Evolutionary conservation across 2,797 vertebrate species (phyloP), one percentile per base, ranked within the genome.

Genomic region (Nyctalus aviator): DNA sequence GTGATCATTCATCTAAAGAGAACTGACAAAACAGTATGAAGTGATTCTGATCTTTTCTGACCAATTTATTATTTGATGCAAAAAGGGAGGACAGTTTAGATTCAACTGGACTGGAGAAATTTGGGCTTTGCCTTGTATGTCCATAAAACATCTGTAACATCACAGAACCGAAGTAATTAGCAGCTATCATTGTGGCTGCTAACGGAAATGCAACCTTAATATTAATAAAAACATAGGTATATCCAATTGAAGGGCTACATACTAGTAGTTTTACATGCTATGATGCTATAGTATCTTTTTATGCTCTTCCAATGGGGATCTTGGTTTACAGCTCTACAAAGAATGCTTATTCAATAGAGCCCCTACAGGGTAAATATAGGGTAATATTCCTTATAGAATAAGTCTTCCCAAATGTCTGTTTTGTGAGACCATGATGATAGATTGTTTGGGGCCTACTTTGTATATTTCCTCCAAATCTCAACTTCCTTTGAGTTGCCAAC

Each of bases 341-440:
- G 59, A 95, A 20, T 59, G 1, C 1, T 85, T 41, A 71, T 85
- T 93, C 41, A 69, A 10, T 77, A 90, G 55, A 81, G 41, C 46
- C 30, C 30, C n/a, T 32, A 87, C 5, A 32, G 37, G 59, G 37
- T 59, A 95, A 73, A 90, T 68, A 76, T 44, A 90, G 37, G 46
- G 86, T 86, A 84, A 92, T 62, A 35, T 55, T 84, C 37, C 44
- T 88, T 48, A 81, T 69, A 87, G 37, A 82, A 59, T 78, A 88
- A 91, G 73, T 77, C 68, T 91, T 73, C 20, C 66, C 62, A 93
- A 66, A 83, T 96, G 46, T 96, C 82, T 90, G 53, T 94, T 85
- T 64, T 92, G 1, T 79, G 73, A 53, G 59, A 90, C 85, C 12
- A 59, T 59, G 62, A 92, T 81, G 83, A 82, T 48, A 87, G 46